Evolutionary conservation across 2,797 vertebrate species (phyloP).

Genomic region (Eutrigla gurnardus): DNA sequence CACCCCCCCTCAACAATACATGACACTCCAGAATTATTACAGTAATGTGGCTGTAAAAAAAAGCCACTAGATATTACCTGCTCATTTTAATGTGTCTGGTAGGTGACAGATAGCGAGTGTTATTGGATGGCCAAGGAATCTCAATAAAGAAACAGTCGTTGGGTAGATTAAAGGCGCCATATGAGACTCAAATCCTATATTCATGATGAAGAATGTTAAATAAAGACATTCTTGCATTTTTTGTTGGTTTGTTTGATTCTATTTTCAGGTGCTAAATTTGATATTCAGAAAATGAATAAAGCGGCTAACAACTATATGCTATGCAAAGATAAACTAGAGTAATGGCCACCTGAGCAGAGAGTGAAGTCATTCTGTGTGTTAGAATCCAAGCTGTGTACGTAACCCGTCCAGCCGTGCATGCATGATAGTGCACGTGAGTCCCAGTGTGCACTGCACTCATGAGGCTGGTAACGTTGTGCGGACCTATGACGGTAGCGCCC

Average conservation of each 20-base stretch:
- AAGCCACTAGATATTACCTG: slow-evolving; percentile 60
- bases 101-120: slow-evolving; percentile 36
- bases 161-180: background rate
- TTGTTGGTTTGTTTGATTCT: background rate
- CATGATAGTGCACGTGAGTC: too few relatives aligned
- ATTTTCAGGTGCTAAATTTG: background rate
- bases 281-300: too few relatives aligned
- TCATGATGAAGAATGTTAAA: slow-evolving; percentile 6
- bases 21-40: slow-evolving; percentile 61
- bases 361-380: too few relatives aligned
- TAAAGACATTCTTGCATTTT: slow-evolving; percentile 5
- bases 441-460: too few relatives aligned
- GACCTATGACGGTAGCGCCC: too few relatives aligned
- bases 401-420: too few relatives aligned
- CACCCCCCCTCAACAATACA: slow-evolving; percentile 62
- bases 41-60: slow-evolving; percentile 69
- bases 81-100: slow-evolving; percentile 47
- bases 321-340: too few relatives aligned
- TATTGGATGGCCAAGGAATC: background rate
- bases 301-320: too few relatives aligned
- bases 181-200: background rate
- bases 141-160: slow-evolving; percentile 1
- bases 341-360: too few relatives aligned
- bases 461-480: too few relatives aligned
- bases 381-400: too few relatives aligned